Evolutionary conservation across 2,888 invertebrate genomes (phyloP), one percentile per base, ranked within the genome.

Genomic region (Thelaira solivaga): DNA sequence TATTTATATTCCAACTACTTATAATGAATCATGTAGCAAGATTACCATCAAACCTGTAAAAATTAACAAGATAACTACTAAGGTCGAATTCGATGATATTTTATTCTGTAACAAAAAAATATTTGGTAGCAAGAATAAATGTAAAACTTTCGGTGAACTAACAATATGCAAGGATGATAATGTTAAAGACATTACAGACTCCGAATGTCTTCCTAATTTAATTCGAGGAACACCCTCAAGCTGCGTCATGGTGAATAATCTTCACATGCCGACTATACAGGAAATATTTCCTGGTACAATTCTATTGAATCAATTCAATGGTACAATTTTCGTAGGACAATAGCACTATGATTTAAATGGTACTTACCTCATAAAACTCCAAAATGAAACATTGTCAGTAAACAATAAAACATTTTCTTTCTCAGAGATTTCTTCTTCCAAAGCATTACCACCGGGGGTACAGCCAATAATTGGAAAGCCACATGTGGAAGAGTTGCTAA

Each of bases 21-120:
- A 49, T 20, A 55, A 67, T 36, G 53, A 80, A 72, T 57, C 29
- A 29, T 80, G 71, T 69, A 72, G 31, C 31, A 59, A 16, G n/a
- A 57, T 49, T 11, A 39, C 4, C 24, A 53, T 41, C 7, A 26
- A 13, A 1, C 16, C 29, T 11, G 22, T 31, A 39, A 10, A 47
- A 41, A 55, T 13, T 1, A 3, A 49, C 18, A 20, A 59, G 26
- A 41, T 43, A 7, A 11, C 49, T 18, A 51, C 26, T 43, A 43
- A 34, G 2, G 6, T 43, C 3, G 13, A 29, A n/a, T 36, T 8
- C 10, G 39, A 45, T 2, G 34, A 47, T 22, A 18, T 31, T 51
- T 31, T 51, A 8, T 10, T n/a, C n/a, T 53, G 53, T 36, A 18
- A 53, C 6, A 13, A 36, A 36, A 20, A 55, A 20, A 7, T n/a